Conservation (phyloP, 2,113 vertebrate species). For the Agapornis roseicollis region DNA sequence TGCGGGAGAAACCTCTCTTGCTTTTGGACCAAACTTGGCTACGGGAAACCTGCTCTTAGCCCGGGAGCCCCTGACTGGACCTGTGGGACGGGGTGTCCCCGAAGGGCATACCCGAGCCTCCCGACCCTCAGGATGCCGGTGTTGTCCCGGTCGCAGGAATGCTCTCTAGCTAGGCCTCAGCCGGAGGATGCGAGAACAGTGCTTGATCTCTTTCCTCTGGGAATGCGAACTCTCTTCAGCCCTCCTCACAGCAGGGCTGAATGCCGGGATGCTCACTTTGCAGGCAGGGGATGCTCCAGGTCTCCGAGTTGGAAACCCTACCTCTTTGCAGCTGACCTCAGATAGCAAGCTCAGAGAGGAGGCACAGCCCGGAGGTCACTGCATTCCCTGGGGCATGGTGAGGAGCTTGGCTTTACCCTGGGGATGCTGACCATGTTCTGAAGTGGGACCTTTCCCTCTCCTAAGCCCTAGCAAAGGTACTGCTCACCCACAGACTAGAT, state of each 20-base stretch:
- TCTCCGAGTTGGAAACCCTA: neutral
- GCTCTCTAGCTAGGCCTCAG: slow-evolving; percentile 3
- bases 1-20: neutral
- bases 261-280: neutral
- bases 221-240: neutral
- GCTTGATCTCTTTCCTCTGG: neutral
- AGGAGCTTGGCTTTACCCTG: neutral
- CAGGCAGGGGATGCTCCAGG: neutral
- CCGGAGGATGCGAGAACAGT: neutral
- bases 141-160: neutral
- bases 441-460: neutral
- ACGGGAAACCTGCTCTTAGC: neutral
- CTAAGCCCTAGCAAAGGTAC: fast-evolving
- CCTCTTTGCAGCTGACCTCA: neutral
- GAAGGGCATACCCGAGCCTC: neutral
- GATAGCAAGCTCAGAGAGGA: neutral
- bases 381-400: fast-evolving
- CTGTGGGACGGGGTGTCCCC: neutral
- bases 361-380: neutral
- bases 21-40: neutral
- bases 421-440: neutral
- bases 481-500: neutral
- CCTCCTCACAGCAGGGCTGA: neutral
- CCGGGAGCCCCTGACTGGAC: neutral
- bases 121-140: neutral